Percentiles rank a stretch among this genome's conserved stretches.
Conservation (phyloP, 2,888 invertebrate species). For the Allophyes oxyacanthae region DNA sequence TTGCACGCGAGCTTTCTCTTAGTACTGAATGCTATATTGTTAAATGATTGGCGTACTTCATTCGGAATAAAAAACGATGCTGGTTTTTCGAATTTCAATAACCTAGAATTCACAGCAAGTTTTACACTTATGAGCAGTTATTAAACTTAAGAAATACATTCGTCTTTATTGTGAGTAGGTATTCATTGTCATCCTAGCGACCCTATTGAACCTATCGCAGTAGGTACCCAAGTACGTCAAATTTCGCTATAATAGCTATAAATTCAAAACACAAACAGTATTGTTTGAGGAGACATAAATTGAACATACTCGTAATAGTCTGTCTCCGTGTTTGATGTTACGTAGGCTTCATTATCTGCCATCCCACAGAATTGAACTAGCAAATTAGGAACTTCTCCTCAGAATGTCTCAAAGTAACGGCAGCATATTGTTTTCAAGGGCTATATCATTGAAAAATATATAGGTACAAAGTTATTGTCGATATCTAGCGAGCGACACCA, state of each 20-base stretch:
- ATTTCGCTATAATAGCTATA: conserved; percentile 21
- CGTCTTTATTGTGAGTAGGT: no score
- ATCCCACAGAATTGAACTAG: conserved; percentile 22
- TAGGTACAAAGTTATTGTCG: no score
- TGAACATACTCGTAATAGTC: conserved; percentile 34
- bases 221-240: no score
- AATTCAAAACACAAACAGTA: conserved; percentile 45
- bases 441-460: no score
- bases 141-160: no score
- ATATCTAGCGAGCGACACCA: no score
- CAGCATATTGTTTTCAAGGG: no score
- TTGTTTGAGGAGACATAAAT: conserved; percentile 54
- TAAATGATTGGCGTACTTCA: conserved; percentile 49
- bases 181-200: no score
- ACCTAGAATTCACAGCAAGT: not conserved
- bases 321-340: conserved; percentile 41
- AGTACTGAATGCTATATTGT: conserved; percentile 65
- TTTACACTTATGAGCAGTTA: no score
- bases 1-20: conserved; percentile 74
- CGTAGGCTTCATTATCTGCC: conserved; percentile 52
- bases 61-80: conserved; percentile 33
- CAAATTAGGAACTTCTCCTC: no score
- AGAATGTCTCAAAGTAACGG: no score
- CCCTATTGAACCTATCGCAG: no score
- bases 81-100: conserved; percentile 26